Conservation (phyloP, 2,113 vertebrate genomes). For the Cheilinus undulatus region DNA sequence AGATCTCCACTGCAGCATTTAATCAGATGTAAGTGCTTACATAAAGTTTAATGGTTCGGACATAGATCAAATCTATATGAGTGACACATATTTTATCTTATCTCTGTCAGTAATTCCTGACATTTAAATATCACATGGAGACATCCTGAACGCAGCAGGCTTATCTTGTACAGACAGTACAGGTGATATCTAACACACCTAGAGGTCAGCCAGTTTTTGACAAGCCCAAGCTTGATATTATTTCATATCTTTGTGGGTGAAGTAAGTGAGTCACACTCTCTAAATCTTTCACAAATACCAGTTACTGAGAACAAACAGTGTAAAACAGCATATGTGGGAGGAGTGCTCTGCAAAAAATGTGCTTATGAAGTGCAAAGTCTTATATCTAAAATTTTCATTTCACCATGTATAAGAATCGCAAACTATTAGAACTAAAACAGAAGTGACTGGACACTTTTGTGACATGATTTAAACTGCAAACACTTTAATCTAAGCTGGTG, state of each 20-base stretch:
- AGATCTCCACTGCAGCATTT: too few relatives aligned
- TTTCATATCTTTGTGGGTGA: not conserved
- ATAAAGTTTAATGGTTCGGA: too few relatives aligned
- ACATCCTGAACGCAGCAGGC: not conserved
- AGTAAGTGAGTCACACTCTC: conserved; percentile 13
- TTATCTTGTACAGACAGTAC: conserved; percentile 2
- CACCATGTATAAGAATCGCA: too few relatives aligned
- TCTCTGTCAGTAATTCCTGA: not conserved
- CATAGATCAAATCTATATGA: too few relatives aligned
- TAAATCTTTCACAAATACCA: conserved; percentile 13
- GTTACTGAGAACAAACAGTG: not conserved
- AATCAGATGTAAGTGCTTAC: too few relatives aligned
- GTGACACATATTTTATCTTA: not conserved
- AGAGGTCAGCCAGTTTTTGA: conserved; percentile 7
- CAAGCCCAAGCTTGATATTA: conserved; percentile 38
- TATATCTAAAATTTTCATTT: too few relatives aligned
- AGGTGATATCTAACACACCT: conserved; percentile 13
- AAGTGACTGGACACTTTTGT: too few relatives aligned
- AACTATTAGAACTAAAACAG: too few relatives aligned
- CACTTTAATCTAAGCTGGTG: too few relatives aligned
- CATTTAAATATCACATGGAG: not conserved
- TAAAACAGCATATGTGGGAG: not conserved
- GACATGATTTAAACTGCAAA: too few relatives aligned
- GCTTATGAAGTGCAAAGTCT: not conserved
- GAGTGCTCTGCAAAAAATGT: not conserved